Percentiles rank a stretch among this genome's conserved stretches.
These are phyloP conservation scores for Sinonovacula constricta DNA, from an alignment of 1,140 invertebrate species.

Conservation along the genomic window DNA sequence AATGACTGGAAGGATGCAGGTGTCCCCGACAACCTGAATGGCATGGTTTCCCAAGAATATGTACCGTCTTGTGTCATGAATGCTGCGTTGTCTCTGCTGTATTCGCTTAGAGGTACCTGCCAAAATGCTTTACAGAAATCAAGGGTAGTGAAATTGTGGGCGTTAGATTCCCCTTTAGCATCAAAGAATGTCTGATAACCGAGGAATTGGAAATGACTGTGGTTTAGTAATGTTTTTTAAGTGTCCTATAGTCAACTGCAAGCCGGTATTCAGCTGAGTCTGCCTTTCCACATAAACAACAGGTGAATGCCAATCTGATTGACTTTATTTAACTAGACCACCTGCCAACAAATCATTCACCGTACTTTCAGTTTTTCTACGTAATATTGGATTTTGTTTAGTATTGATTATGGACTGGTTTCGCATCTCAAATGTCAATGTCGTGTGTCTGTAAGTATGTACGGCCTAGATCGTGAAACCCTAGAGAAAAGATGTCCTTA, in stretches of 20 bases:
- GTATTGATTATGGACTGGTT: neutral
- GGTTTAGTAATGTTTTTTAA: slow-evolving; percentile 43
- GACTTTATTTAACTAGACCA: slow-evolving; percentile 16
- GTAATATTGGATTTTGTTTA: slow-evolving; percentile 9
- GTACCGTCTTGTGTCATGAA: slow-evolving; percentile 12
- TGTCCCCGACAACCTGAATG: slow-evolving; percentile 74
- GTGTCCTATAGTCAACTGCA: slow-evolving; percentile 55
- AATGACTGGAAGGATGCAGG: slow-evolving; percentile 79
- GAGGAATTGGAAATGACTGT: slow-evolving; percentile 30
- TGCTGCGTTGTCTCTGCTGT: neutral
- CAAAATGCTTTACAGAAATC: slow-evolving; percentile 39
- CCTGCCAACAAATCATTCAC: slow-evolving; percentile 28
- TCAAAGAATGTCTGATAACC: slow-evolving; percentile 39
- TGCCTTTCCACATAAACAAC: too few relatives aligned
- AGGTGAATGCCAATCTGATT: slow-evolving; percentile 44
- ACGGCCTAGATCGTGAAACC: slow-evolving; percentile 26
- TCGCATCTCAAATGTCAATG: slow-evolving; percentile 21
- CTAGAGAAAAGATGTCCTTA: slow-evolving; percentile 33
- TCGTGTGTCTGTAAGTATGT: slow-evolving; percentile 17
- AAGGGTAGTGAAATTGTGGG: slow-evolving; percentile 24
- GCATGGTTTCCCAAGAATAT: slow-evolving; percentile 54
- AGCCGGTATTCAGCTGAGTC: slow-evolving; percentile 44
- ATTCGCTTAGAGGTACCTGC: slow-evolving; percentile 34
- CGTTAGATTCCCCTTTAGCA: slow-evolving; percentile 24
- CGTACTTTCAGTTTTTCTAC: slow-evolving; percentile 32